Conservation (phyloP, 2,797 vertebrate genomes). For the Xerus rutilus region DNA sequence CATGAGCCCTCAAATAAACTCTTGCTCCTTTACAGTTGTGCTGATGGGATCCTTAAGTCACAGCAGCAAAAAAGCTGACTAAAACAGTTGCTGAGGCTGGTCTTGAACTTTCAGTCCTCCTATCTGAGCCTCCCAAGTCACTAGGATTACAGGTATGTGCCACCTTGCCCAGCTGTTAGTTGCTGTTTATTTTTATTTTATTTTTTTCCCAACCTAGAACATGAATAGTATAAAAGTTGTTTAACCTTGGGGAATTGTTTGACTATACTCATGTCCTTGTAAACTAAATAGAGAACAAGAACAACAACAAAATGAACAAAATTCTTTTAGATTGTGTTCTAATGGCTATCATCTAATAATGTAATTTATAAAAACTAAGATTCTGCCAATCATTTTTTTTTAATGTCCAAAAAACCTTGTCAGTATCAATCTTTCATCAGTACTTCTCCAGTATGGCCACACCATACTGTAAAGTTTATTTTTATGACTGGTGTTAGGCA, state of each 20-base stretch:
- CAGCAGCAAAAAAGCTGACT: no score
- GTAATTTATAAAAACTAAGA: neutral
- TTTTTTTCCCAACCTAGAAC: neutral
- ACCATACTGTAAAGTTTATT: constrained; percentile 57
- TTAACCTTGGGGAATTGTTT: neutral
- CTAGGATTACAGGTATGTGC: no score
- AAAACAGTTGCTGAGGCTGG: no score
- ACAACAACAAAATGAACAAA: neutral
- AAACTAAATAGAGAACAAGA: constrained; percentile 51
- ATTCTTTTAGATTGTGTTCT: neutral
- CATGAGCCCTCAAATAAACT: no score
- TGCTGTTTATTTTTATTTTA: neutral
- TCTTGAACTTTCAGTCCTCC: no score
- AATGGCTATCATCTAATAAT: neutral
- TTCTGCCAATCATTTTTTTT: neutral
- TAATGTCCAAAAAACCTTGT: neutral
- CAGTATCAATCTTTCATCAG: constrained; percentile 13
- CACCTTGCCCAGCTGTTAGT: no score
- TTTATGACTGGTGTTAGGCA: constrained; percentile 68
- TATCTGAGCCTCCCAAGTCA: no score
- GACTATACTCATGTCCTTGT: neutral
- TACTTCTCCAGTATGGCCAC: neutral
- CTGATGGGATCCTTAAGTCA: no score
- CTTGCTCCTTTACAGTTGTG: no score
- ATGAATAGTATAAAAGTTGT: neutral